These are phyloP conservation scores for Bubo blakistoni DNA, from an alignment of 2,113 vertebrate genomes.

Conservation along the genomic window DNA sequence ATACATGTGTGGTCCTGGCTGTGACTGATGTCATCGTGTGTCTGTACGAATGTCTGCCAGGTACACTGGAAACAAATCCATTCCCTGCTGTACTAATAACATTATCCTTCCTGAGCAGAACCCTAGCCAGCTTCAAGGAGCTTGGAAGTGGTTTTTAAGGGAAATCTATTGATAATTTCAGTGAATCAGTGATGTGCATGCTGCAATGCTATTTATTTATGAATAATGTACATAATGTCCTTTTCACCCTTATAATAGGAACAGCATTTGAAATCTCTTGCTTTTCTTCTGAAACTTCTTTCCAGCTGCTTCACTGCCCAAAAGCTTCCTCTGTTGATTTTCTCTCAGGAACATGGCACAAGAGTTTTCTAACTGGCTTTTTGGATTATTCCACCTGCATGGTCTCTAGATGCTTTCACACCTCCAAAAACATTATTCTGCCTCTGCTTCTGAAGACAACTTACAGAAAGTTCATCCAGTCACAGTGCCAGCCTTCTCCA, in stretches of 20 bases:
- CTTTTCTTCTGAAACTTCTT: background rate
- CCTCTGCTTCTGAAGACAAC: background rate
- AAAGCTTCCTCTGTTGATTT: background rate
- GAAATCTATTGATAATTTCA: background rate
- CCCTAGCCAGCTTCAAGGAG: background rate
- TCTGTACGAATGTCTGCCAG: slow-evolving; percentile 2
- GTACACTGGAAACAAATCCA: slow-evolving; percentile 5
- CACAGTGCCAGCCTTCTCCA: background rate
- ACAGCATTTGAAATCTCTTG: background rate
- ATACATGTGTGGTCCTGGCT: slow-evolving; percentile 55
- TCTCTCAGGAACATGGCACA: background rate
- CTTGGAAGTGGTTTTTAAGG: background rate
- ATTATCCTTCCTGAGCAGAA: background rate
- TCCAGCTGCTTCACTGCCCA: background rate
- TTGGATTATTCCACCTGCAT: background rate
- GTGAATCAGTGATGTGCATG: background rate
- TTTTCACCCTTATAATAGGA: background rate
- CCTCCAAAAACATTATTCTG: background rate
- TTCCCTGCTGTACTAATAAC: background rate
- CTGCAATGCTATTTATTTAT: background rate
- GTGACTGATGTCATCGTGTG: background rate
- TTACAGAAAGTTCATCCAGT: background rate
- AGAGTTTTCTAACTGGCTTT: background rate
- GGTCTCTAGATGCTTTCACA: background rate
- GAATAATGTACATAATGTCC: background rate